Evolutionary conservation across 2,797 vertebrate genomes (phyloP), one percentile per base, ranked within the genome.

Genomic region (Malurus splendens): DNA sequence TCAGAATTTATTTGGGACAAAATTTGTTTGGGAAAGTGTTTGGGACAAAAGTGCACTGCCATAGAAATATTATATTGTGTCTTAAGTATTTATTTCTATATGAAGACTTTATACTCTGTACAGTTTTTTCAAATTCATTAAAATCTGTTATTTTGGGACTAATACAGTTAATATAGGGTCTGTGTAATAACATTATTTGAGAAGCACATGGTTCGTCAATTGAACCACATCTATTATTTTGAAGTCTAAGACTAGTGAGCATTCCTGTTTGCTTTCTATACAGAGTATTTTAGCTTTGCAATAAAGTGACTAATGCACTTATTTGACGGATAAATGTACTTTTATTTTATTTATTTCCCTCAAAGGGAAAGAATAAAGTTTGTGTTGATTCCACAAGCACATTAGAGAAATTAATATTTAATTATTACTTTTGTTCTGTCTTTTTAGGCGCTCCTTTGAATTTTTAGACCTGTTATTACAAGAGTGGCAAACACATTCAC

Each of bases 401-500:
- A 17, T 68, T 67, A 60, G 13, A 92, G 39, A 89, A 74, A 36
- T 39, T 1, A 42, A 4, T 86, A 42, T 67, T 91, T 92, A 85
- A 93, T 90, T 86, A 45, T 18, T 57, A 27, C 60, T 55, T 70
- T 33, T 92, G 47, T 79, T 89, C 54, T 88, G 24, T 82, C 68
- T 74, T 96, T 55, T 72, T 93, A 99, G 99, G 90, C 98, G 98
- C 90, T 99, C 99, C 94, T 99, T 98, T 96, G 98, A 98, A 88
- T 99, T 99, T 96, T 96, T 99, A 97, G 98, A 99, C 95, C 97
- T 98, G 82, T 97, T 99, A 65, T 96, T 99, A 62, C 98, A 99
- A 87, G 99, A 99, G 95, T 99, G 99, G 99, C 99, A 99, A 92
- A 99, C 98, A 14, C 98, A 99, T 95, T 99, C 99, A 4, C 89